phyloP scores from a whole-genome alignment of 2,888 invertebrate species.

The Cantharis flavilabris region DNA sequence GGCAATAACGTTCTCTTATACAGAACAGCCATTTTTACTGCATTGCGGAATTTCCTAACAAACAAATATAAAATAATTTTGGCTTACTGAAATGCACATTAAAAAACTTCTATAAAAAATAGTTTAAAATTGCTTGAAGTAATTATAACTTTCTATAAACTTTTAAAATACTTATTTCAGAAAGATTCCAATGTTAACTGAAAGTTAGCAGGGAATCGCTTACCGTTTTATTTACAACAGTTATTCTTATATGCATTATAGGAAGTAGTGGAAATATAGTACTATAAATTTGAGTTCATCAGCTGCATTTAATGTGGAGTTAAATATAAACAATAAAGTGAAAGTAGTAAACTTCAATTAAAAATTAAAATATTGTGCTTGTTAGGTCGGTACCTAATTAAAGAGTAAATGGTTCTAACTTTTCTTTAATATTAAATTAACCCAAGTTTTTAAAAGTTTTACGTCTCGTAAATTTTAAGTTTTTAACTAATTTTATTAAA shows the following conservation, averaged over 20 bases:
- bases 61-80: conserved; percentile 12
- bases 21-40: conserved; percentile 6
- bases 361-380: not conserved
- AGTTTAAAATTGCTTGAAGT: not conserved
- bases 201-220: not conserved
- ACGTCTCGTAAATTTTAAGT: not conserved
- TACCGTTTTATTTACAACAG: not conserved
- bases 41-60: conserved; percentile 8
- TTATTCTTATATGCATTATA: not conserved
- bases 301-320: not conserved
- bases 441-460: not conserved
- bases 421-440: not conserved
- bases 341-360: not conserved
- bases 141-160: not conserved
- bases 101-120: not conserved
- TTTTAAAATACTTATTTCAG: not conserved
- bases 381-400: not conserved
- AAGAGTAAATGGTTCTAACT: not conserved
- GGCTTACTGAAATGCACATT: not conserved
- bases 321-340: not conserved
- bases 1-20: conserved; percentile 1
- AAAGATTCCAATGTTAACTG: not conserved
- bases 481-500: not conserved
- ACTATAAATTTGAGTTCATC: not conserved
- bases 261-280: not conserved